Conservation (phyloP, 2,797 vertebrate genomes). For the Sarcoramphus papa region DNA sequence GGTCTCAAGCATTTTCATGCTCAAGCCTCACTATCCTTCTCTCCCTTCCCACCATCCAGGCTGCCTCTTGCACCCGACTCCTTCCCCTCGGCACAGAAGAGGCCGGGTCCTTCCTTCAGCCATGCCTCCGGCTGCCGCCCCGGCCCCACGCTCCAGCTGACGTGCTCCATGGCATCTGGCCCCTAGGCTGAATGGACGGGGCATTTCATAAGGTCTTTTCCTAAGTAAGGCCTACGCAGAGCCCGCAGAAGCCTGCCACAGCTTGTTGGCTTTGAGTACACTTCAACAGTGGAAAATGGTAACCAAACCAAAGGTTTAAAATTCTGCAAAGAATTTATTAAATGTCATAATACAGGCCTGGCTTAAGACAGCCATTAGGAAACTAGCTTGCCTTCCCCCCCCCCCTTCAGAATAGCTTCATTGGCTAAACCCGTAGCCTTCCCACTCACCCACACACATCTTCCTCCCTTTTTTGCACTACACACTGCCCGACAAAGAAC, state of each 20-base stretch:
- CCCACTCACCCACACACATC: neutral
- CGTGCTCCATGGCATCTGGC: rapidly evolving
- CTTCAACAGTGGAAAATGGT: neutral
- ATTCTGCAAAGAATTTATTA: neutral
- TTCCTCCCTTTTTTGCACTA: neutral
- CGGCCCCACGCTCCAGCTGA: rapidly evolving
- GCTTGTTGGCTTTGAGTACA: neutral
- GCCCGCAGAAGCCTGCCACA: neutral
- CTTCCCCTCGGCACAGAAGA: no score
- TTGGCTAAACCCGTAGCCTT: neutral
- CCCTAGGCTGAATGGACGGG: rapidly evolving
- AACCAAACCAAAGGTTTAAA: neutral
- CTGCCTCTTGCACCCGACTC: neutral
- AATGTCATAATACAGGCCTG: neutral
- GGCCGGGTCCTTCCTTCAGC: neutral
- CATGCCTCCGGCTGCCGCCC: rapidly evolving
- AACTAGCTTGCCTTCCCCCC: neutral
- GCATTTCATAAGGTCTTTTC: no score
- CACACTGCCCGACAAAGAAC: neutral
- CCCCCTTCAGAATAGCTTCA: neutral
- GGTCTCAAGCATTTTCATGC: neutral
- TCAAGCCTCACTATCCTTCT: neutral
- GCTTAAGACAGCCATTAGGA: neutral
- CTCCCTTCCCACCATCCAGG: neutral
- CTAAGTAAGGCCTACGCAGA: neutral